Evolutionary conservation across 2,888 invertebrate genomes (phyloP).

Genomic region (Cryptocephalus moraei): DNA sequence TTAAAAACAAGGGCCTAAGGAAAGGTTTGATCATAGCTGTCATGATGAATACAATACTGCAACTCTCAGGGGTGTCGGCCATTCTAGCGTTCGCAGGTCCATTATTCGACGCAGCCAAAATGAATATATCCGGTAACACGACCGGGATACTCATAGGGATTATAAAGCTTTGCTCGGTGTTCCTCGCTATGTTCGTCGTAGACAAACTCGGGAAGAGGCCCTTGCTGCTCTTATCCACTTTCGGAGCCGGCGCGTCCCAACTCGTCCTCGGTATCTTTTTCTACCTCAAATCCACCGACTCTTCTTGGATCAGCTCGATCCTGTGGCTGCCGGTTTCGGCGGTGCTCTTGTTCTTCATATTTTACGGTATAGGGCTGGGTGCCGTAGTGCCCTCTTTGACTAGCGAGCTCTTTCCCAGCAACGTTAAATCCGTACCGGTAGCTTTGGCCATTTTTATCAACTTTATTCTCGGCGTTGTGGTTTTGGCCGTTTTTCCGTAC

Average conservation of each 20-base stretch:
- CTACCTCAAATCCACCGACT: not conserved
- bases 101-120: slow-evolving; percentile 46
- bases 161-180: not conserved
- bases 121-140: not conserved
- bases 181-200: not conserved
- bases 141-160: not conserved
- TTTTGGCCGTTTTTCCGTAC: not conserved
- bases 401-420: not conserved
- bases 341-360: not conserved
- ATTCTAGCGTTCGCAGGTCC: slow-evolving; percentile 65
- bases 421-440: not conserved
- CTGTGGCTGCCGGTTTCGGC: slow-evolving; percentile 54
- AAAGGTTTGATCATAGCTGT: slow-evolving; percentile 34
- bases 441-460: not conserved
- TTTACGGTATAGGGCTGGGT: not conserved
- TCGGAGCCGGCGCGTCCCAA: not conserved
- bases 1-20: not conserved
- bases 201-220: not conserved
- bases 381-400: not conserved
- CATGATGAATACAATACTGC: slow-evolving; percentile 29
- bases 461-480: not conserved
- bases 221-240: not conserved
- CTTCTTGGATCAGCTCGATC: slow-evolving; percentile 25
- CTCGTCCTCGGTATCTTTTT: not conserved
- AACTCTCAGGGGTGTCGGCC: slow-evolving; percentile 55